Evolutionary conservation across 1,140 invertebrate genomes (phyloP).

Genomic region (Drosophila saltans): DNA sequence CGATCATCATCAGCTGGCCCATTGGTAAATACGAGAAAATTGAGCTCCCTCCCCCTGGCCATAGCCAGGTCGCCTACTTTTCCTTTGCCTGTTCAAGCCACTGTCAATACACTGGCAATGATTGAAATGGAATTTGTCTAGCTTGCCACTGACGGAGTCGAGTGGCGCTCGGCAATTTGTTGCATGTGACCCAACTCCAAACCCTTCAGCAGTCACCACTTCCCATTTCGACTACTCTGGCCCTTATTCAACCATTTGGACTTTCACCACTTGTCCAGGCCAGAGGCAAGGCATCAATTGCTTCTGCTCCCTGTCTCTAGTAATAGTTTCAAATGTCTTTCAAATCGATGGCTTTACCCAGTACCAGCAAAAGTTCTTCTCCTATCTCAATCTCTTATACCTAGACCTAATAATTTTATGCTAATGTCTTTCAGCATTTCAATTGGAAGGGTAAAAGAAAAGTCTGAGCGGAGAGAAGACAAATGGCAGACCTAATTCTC

Average conservation of each 20-base stretch:
- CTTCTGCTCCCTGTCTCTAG: slow-evolving; percentile 17
- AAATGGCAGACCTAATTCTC: slow-evolving; percentile 4
- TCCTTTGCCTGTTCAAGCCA: slow-evolving; percentile 28
- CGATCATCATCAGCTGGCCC: slow-evolving; percentile 63
- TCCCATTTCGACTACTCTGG: neutral
- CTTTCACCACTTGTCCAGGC: neutral
- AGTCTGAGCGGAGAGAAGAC: neutral
- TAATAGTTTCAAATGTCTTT: slow-evolving; percentile 74
- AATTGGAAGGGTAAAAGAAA: neutral
- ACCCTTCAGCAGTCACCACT: neutral
- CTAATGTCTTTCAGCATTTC: neutral
- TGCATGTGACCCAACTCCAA: slow-evolving; percentile 36
- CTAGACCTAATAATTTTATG: slow-evolving; percentile 6
- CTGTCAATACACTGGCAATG: slow-evolving; percentile 75
- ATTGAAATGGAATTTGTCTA: slow-evolving; percentile 78
- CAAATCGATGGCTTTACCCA: slow-evolving; percentile 19
- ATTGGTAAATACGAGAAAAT: slow-evolving; percentile 48
- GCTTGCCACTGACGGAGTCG: slow-evolving; percentile 65
- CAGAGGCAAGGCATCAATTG: slow-evolving; percentile 36
- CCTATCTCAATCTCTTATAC: neutral
- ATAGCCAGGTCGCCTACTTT: slow-evolving; percentile 6
- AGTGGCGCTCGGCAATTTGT: slow-evolving; percentile 64
- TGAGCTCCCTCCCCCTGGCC: slow-evolving; percentile 19
- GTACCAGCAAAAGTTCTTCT: neutral
- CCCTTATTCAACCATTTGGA: neutral